These are phyloP conservation scores for Cydia amplana DNA, from an alignment of 1,140 invertebrate genomes.

Conservation along the genomic window DNA sequence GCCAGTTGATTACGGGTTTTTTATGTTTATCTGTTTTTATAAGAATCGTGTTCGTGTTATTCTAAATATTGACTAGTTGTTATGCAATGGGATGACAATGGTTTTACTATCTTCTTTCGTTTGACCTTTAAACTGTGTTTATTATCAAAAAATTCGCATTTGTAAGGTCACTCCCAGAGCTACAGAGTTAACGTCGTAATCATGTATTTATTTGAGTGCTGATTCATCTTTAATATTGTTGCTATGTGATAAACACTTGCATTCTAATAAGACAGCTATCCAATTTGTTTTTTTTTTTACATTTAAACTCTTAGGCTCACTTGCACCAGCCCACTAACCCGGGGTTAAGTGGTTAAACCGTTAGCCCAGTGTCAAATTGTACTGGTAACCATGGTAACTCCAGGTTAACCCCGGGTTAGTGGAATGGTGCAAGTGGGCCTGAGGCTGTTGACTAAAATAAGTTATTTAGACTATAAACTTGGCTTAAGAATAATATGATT, in stretches of 20 bases:
- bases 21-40: constrained; percentile 1
- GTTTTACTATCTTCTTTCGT: not conserved
- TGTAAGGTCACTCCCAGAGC: not conserved
- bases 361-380: too few species aligned
- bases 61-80: not conserved
- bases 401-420: too few species aligned
- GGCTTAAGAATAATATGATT: too few species aligned
- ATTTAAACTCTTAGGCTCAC: too few species aligned
- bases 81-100: constrained; percentile 30
- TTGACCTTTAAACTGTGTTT: constrained; percentile 16
- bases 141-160: constrained; percentile 15
- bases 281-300: not conserved
- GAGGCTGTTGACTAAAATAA: too few species aligned
- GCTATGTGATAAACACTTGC: not conserved
- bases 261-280: not conserved
- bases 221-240: not conserved
- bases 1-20: not conserved
- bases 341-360: too few species aligned
- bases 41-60: constrained; percentile 16
- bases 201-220: constrained; percentile 1
- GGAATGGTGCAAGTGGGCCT: too few species aligned
- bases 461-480: too few species aligned
- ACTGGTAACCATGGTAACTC: too few species aligned
- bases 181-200: not conserved
- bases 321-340: too few species aligned